These are phyloP conservation scores for Homarus americanus DNA, from an alignment of 1,140 invertebrate genomes.

Conservation along the genomic window DNA sequence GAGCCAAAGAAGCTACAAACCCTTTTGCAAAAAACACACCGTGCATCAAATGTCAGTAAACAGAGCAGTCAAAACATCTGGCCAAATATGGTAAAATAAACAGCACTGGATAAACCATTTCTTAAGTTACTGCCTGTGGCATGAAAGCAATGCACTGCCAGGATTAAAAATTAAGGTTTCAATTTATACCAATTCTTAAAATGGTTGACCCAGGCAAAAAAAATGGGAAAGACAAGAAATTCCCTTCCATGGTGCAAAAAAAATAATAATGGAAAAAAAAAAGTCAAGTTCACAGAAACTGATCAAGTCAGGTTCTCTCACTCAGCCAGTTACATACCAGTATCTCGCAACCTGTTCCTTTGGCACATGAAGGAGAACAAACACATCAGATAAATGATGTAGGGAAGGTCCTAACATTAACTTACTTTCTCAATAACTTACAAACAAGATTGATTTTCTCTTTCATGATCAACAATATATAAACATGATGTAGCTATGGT, in stretches of 20 bases:
- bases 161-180: constrained; percentile 1
- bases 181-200: constrained; percentile 32
- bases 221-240: constrained; percentile 68
- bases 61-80: constrained; percentile 72
- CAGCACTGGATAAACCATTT: constrained; percentile 67
- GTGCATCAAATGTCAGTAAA: constrained; percentile 75
- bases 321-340: constrained; percentile 73
- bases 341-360: constrained; percentile 71
- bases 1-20: constrained; percentile 75
- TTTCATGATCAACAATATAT: constrained; percentile 13
- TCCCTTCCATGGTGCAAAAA: constrained; percentile 75
- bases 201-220: constrained; percentile 70
- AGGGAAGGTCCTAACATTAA: not conserved
- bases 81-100: constrained; percentile 67
- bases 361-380: constrained; percentile 72
- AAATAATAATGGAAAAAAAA: constrained; percentile 58
- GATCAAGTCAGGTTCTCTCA: constrained; percentile 67
- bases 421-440: constrained; percentile 10
- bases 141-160: constrained; percentile 31
- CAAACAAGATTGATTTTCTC: not conserved
- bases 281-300: constrained; percentile 68
- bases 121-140: constrained; percentile 14
- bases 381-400: constrained; percentile 58
- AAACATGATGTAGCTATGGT: not conserved
- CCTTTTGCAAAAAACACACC: constrained; percentile 75